Conservation (phyloP, 2,113 vertebrate genomes). For the Ictalurus furcatus region DNA sequence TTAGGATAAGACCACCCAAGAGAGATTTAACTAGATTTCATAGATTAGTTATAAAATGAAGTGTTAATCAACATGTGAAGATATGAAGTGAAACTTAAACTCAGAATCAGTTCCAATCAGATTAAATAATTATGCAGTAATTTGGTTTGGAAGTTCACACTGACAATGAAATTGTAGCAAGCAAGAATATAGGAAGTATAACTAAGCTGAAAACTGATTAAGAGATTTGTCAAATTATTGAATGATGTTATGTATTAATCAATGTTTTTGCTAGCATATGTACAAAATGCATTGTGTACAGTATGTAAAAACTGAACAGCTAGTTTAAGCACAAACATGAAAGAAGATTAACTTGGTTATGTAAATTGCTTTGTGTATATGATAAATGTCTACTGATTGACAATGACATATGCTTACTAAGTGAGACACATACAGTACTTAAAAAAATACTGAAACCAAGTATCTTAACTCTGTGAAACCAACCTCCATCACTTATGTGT, state of each 20-base stretch:
- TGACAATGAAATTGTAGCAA: not conserved
- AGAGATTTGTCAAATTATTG: not conserved
- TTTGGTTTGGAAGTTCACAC: not conserved
- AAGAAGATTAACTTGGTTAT: not conserved
- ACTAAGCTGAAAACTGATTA: not conserved
- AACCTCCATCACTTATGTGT: not conserved
- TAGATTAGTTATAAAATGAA: not conserved
- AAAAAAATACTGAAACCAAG: not conserved
- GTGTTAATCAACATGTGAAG: not conserved
- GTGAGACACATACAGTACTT: not conserved
- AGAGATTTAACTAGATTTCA: slow-evolving; percentile 6
- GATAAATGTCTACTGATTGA: not conserved
- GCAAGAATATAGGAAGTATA: not conserved
- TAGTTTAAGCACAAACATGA: not conserved
- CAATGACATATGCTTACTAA: not conserved
- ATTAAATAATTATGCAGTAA: not conserved
- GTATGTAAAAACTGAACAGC: not conserved
- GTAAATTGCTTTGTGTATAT: not conserved
- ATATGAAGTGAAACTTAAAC: not conserved
- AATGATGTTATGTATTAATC: not conserved
- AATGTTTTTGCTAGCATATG: not conserved
- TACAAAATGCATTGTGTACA: not conserved
- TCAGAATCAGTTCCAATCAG: not conserved
- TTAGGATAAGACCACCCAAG: not conserved
- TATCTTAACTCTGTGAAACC: not conserved